These are phyloP conservation scores for Eupithecia abbreviata DNA, from an alignment of 2,888 invertebrate genomes.

Conservation along the genomic window DNA sequence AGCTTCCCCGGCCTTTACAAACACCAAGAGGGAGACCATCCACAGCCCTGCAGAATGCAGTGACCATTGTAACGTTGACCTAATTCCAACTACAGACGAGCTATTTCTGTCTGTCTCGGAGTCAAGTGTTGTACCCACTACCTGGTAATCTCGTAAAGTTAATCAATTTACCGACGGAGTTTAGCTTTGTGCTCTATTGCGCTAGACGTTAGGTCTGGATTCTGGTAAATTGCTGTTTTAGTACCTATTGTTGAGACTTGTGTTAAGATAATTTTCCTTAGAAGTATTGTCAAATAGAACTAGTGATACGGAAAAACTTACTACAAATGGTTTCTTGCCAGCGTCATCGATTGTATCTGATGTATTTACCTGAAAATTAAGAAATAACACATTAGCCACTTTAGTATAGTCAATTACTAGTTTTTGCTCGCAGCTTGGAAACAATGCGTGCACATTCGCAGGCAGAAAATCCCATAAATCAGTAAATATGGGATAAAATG, in stretches of 20 bases:
- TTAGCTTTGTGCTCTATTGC: constrained; percentile 5
- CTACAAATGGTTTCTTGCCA: not conserved
- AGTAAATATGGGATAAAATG: too few relatives aligned
- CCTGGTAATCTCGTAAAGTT: constrained; percentile 29
- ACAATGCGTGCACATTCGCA: too few relatives aligned
- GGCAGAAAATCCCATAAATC: too few relatives aligned
- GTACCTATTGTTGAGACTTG: not conserved
- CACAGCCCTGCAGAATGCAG: constrained; percentile 26
- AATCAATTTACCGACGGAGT: constrained; percentile 27
- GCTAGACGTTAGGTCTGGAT: constrained; percentile 1
- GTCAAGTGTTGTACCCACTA: constrained; percentile 8
- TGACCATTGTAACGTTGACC: constrained; percentile 38
- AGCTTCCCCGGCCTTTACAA: constrained; percentile 2
- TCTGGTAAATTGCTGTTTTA: not conserved
- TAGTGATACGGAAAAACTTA: not conserved
- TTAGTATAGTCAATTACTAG: too few relatives aligned
- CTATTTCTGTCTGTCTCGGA: constrained; percentile 30
- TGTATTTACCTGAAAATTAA: not conserved
- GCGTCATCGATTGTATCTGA: not conserved
- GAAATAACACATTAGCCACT: not conserved
- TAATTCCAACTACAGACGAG: constrained; percentile 28
- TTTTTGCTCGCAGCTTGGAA: too few relatives aligned
- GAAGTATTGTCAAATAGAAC: not conserved
- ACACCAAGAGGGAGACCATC: constrained; percentile 19
- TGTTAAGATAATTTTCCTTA: not conserved